These are phyloP conservation scores for Pelusios castaneus DNA, from an alignment of 2,113 vertebrate species.

Conservation along the genomic window DNA sequence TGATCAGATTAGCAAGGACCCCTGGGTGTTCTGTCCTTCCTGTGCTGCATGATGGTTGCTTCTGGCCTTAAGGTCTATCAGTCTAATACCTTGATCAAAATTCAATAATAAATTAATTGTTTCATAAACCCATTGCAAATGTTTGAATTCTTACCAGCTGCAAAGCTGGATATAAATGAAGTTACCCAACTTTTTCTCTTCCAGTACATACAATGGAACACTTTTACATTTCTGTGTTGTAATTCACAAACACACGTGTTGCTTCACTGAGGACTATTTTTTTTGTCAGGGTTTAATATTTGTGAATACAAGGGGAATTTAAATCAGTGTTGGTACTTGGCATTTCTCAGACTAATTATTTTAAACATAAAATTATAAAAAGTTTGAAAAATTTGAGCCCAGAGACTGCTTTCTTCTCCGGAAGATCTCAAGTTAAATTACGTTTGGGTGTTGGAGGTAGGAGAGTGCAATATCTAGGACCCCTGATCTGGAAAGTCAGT, in stretches of 20 bases:
- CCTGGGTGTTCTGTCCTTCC: too few species aligned
- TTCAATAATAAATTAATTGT: constrained; percentile 3
- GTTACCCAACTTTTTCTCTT: not conserved
- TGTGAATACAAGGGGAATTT: not conserved
- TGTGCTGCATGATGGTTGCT: too few species aligned
- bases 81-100: not conserved
- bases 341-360: not conserved
- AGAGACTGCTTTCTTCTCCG: not conserved
- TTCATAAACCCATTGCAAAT: not conserved
- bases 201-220: not conserved
- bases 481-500: too few species aligned
- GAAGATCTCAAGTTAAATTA: not conserved
- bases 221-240: not conserved
- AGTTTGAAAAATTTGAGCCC: not conserved
- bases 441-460: not conserved
- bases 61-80: not conserved
- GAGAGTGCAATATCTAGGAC: not conserved
- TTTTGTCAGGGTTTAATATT: not conserved
- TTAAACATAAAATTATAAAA: not conserved
- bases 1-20: too few species aligned
- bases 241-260: not conserved
- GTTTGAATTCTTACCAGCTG: not conserved
- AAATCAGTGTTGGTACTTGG: not conserved
- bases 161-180: not conserved
- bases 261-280: not conserved